These are phyloP conservation scores for Pelobates cultripes DNA, from an alignment of 2,797 vertebrate species.

Conservation along the genomic window DNA sequence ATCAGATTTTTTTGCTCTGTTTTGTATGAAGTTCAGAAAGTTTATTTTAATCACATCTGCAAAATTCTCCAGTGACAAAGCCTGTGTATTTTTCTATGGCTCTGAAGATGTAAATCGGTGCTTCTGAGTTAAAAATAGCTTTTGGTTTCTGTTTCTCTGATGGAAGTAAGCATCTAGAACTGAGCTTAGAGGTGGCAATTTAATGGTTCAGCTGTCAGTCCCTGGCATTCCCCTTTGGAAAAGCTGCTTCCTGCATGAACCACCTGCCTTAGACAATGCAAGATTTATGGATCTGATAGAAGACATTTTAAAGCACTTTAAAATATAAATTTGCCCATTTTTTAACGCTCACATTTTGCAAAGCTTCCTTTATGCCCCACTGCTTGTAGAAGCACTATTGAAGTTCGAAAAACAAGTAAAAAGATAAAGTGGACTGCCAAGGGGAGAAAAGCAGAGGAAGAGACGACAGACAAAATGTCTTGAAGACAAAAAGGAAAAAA, in stretches of 20 bases:
- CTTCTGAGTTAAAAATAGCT: background rate
- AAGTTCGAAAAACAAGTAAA: no score
- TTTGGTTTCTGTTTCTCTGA: background rate
- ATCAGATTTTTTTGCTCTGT: background rate
- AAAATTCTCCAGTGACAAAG: background rate
- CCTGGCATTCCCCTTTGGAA: background rate
- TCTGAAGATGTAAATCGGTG: background rate
- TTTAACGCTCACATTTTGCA: no score
- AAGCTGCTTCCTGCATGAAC: background rate
- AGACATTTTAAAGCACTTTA: no score
- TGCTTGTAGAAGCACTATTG: no score
- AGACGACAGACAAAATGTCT: no score
- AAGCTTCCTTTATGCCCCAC: no score
- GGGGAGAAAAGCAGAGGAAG: no score
- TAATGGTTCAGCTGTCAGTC: background rate
- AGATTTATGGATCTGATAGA: no score
- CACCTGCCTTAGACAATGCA: background rate
- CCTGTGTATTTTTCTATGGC: background rate
- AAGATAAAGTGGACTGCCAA: no score
- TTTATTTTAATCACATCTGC: conserved; percentile 30
- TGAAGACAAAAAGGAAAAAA: no score
- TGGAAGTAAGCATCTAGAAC: background rate
- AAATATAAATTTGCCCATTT: no score
- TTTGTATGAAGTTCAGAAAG: background rate
- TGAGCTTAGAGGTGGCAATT: background rate